phyloP scores from a whole-genome alignment of 2,888 invertebrate genomes.

The Trissolcus japonicus region DNA sequence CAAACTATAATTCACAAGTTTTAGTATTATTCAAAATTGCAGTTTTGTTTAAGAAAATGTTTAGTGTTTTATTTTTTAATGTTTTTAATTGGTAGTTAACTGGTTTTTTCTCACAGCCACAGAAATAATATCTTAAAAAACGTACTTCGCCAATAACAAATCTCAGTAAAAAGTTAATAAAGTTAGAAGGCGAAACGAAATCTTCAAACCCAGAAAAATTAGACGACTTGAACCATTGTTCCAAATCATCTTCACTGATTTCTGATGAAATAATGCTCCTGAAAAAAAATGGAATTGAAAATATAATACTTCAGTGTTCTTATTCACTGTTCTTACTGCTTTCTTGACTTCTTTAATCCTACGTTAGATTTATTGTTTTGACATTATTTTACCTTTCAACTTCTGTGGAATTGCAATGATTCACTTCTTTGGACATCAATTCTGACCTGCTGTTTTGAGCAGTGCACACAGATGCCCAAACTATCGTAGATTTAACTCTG shows the following conservation, averaged over 20 bases:
- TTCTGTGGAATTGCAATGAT: constrained; percentile 62
- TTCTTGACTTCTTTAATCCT: neutral
- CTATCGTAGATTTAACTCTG: constrained; percentile 60
- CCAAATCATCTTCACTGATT: constrained; percentile 84
- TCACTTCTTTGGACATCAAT: constrained; percentile 60
- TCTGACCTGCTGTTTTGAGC: constrained; percentile 59
- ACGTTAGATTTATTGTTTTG: neutral
- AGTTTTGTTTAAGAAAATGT: too few species aligned
- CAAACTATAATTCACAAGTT: too few species aligned
- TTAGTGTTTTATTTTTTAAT: too few species aligned
- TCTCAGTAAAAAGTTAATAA: constrained; percentile 83
- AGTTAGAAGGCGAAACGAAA: constrained; percentile 87
- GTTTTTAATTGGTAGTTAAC: too few species aligned
- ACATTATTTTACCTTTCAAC: constrained; percentile 62
- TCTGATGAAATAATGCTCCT: constrained; percentile 80
- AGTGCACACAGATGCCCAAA: constrained; percentile 65
- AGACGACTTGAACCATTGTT: constrained; percentile 85
- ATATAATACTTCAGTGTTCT: neutral
- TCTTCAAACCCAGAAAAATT: constrained; percentile 90
- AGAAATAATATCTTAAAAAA: constrained; percentile 3
- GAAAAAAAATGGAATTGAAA: neutral
- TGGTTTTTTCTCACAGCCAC: too few species aligned
- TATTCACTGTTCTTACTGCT: neutral
- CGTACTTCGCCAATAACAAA: constrained; percentile 83
- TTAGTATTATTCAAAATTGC: too few species aligned